Evolutionary conservation across 1,140 invertebrate genomes (phyloP), one percentile per base, ranked within the genome.

Genomic region (Zaprionus camerounensis): DNA sequence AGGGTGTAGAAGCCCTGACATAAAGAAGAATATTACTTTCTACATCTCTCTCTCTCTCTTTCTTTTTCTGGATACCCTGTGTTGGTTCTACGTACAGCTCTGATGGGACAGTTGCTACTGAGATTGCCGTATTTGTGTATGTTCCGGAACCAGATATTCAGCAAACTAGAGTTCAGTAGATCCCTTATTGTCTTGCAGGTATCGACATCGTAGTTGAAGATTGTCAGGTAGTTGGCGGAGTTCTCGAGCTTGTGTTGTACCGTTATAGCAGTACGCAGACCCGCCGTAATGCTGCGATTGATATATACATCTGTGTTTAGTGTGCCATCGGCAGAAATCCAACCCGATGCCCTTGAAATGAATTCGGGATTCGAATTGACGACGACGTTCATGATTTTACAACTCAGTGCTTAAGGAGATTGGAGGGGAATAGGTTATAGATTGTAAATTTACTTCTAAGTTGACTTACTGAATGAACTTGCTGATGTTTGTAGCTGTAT

Each of bases 131-230:
- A 91, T 58, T 90, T 90, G 17, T 78, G 64, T 20, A 88, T 44
- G 15, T 85, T 90, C 11, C 76, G 34, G 36, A 85, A 73, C 85
- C 85, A 90, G 26, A 73, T 20, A 38, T 49, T 74, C 26, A 81
- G 67, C 22, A 90, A 46, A 9, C 82, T 61, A 7, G 62, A 17
- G 13, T 75, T 57, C 11, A 80, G 20, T 3, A 78, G 34, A n/a
- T 81, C 58, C n/a, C 55, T 75, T 6, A 90, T 17, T 5, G 67
- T 76, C n/a, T 74, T 76, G 20, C 78, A 85, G n/a, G 64, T 74
- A 65, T 86, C 83, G 17, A 86, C 26, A 46, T 88, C 84, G 34
- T 86, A 86, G 71, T 62, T 87, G 13, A 86, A 70, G 1, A 86
- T 55, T 0, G 76, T 86, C 15, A 68, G 51, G 26, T 77, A 82